Evolutionary conservation across 2,888 invertebrate genomes (phyloP), one percentile per base, ranked within the genome.

Genomic region (Spodoptera littoralis): DNA sequence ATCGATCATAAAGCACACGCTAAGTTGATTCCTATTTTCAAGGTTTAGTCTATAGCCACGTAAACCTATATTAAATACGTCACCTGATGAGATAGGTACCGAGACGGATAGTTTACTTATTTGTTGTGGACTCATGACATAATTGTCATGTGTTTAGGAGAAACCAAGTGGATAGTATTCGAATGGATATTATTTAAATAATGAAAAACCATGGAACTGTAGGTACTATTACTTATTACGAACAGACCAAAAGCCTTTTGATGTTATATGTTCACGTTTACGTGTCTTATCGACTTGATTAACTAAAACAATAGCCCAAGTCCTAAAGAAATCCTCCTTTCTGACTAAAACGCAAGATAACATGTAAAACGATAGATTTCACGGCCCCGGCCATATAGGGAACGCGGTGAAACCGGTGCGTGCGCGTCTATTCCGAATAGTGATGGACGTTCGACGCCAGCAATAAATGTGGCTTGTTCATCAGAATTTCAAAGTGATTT

Each of bases 371-470:
- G 61, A 79, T 76, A 75, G 74, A 84, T 84, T 87, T 85, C 83
- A 86, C 86, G 83, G 82, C 74, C 75, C 72, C 80, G 77, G 50
- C 74, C 84, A 84, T 80, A 78, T 83, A 80, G 84, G 84, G 81
- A 77, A 77, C 76, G 65, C 73, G 74, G 87, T 82, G 84, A 88
- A 88, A 88, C 81, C 76, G 61, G 58, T 70, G 64, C 60, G 55
- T 70, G 65, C 73, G 71, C 66, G 60, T 48, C 44, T 75, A 75
- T 63, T 74, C 73, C 70, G 78, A 74, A 72, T 67, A 78, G 70
- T 73, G 77, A 69, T 70, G 68, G 56, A 73, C 65, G 57, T 18
- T 12, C 12, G 22, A 12, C 60, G 52, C 22, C 9, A 36, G 58
- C 53, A 64, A 60, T 48, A 54, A 13, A 69, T 36, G 1, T 36